Evolutionary conservation across 2,113 vertebrate species (phyloP), one percentile per base, ranked within the genome.

Genomic region (Hystrix brachyura): DNA sequence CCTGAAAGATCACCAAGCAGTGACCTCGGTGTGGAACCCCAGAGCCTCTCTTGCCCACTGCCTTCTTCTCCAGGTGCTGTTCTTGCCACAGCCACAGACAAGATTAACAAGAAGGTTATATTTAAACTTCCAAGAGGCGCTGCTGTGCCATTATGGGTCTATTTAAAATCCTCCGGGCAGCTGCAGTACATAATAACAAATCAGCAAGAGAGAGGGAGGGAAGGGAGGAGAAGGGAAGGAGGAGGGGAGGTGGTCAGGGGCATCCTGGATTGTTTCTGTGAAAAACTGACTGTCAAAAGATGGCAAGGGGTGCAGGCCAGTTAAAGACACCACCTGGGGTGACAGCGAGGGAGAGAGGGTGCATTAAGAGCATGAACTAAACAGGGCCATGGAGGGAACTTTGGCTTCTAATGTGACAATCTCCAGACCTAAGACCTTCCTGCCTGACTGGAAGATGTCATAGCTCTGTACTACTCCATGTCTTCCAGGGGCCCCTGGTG

Each of bases 141-240:
- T 98, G 98, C 98, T 98, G 98, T 97, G 98, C 97, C 97, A 98
- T 98, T 98, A 98, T 98, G 98, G 98, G 94, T 98, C 98, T 98
- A 98, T 99, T 98, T 99, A 98, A 99, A 98, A 98, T 98, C 98
- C 98, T 98, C 96, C 79, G 91, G 98, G 98, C 98, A 98, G 98
- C 98, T 99, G 98, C 98, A 98, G 97, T 98, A 98, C 98, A 98
- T 98, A 98, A 98, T 98, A 98, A 98, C 98, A 98, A 98, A 98
- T 98, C 98, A 98, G 98, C 93, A 93, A 97, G 96, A 96, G 96
- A 95, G 96, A 90, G 71, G 94, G 94, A 96, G 94, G 92, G 17
- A 53, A 91, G 55, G 34, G 64, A 69, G 46, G 62, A 85, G 64
- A 25, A 7, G 69, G 60, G n/a, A 82, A 83, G 80, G 86, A 83